Evolutionary conservation across 1,140 invertebrate species (phyloP).

Genomic region (Catajapyx aquilonaris): DNA sequence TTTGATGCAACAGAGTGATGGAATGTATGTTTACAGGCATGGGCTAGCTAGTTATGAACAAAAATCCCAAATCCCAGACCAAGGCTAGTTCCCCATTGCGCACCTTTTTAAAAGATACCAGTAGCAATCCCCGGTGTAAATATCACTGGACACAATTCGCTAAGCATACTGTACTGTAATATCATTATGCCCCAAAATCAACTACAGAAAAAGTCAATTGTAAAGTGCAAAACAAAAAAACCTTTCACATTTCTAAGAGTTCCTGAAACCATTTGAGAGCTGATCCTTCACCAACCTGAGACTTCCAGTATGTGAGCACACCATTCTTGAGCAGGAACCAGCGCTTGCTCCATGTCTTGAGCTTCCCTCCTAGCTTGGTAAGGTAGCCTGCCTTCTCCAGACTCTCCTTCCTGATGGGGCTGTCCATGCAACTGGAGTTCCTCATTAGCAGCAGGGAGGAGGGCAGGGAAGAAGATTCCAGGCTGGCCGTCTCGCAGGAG

Average conservation of each 20-base stretch:
- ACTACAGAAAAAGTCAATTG: not conserved
- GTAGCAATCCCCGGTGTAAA: no score
- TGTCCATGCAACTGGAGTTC: constrained; percentile 12
- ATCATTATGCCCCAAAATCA: not conserved
- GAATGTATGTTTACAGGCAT: no score
- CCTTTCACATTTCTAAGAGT: not conserved
- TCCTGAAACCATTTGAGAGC: constrained; percentile 5
- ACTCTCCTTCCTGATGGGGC: constrained; percentile 33
- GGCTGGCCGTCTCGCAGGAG: constrained; percentile 38
- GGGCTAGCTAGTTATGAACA: no score
- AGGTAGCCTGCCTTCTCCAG: constrained; percentile 81
- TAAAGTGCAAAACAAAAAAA: not conserved
- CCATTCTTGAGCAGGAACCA: constrained; percentile 90
- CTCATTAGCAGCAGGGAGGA: constrained; percentile 13
- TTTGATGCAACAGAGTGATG: no score
- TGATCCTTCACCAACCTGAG: constrained; percentile 30
- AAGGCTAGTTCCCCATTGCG: no score
- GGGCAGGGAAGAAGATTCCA: constrained; percentile 45
- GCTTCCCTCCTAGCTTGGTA: constrained; percentile 80
- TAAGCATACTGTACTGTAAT: constrained; percentile 1
- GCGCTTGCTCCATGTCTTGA: constrained; percentile 85
- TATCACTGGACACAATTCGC: no score
- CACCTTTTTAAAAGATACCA: no score
- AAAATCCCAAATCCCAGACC: no score
- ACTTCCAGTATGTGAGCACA: constrained; percentile 79